Evolutionary conservation across 2,888 invertebrate species (phyloP), one percentile per base, ranked within the genome.

Genomic region (Sarcophaga caerulescens): DNA sequence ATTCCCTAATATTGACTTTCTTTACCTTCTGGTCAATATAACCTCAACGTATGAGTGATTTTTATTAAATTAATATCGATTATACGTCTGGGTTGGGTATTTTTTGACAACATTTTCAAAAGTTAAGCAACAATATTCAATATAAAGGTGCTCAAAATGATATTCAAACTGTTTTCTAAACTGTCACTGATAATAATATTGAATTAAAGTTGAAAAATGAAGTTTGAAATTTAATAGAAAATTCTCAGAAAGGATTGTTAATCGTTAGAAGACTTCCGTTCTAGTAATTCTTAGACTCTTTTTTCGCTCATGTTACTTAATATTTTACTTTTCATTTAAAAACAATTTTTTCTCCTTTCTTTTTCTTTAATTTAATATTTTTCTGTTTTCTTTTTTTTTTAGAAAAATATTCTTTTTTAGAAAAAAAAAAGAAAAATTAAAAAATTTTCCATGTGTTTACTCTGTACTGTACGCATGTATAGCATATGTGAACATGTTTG

Each of bases 281-380:
- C 52, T 52, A 52, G 4, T 52, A 52, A 14, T 14, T 52, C 17
- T 14, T 2, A 35, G 8, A 35, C 8, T 10, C 2, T 35, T 25
- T 11, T 35, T 52, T 75, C 44, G 47, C 45, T 65, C n/a, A 65
- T 60, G 35, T 73, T 60, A 62, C 66, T 82, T 77, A 47, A 45
- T 71, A 52, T 82, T 77, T 73, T 60, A 60, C 69, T 83, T 78
- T 78, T 52, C 23, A 68, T 68, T 83, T 60, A 73, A 62, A 23
- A 65, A 14, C 0, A 52, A 17, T 76, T 57, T 1, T 23, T 65
- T 4, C n/a, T 3, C n/a, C n/a, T 65, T 35, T 35, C 8, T 65
- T 65, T 17, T 75, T 21, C 44, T 23, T 59, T n/a, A 65, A 52
- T 47, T 73, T 52, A 68, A 65, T 82, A 73, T 47, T 19, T 71